Base-by-base conservation (phyloP, 2,888 invertebrate genomes). In the Plagodis dolabraria region DNA sequence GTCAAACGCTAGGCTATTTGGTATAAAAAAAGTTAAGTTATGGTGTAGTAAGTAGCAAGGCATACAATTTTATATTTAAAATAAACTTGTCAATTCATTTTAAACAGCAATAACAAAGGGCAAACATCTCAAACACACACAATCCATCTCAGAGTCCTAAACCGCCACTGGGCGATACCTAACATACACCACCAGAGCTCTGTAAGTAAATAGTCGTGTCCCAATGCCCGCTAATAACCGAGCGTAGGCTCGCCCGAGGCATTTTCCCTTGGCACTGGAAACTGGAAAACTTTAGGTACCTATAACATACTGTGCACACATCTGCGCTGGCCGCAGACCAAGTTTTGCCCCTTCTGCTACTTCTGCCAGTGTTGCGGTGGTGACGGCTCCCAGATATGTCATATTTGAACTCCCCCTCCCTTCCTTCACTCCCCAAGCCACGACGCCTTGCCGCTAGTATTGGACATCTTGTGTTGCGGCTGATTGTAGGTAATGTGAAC, bases 161-260 rank as follows among this genome's bases (percentile, higher is more conserved):
- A 83, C 65, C 74, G 77, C 80, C 80, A 74, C 58, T 74, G 77
- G 83, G 81, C 75, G 75, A 74, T 72, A 75, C 77, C 70, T 71
- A 69, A 76, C 75, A 74, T 67, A 77, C 68, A 61, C 74, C 75
- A 74, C 70, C 71, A 67, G 74, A 73, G 69, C 79, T 69, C 72
- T 67, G 74, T 91, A 87, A 92, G 91, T 91, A 92, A 90, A 89
- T 91, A 91, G 81, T 87, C 89, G 72, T 92, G 92, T 92, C 82
- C 83, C 83, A 82, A 83, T 86, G 79, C 79, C 77, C 86, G 83
- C 83, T 87, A 86, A 89, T 91, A 89, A 89, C 83, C 81, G 84
- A 77, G 77, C 74, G 80, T 85, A 86, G 87, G 86, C 86, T 76
- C 71, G 80, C 91, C 82, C 74, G 80, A 70, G 86, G 90, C 89